These are phyloP conservation scores for Trichomycterus rosablanca DNA, from an alignment of 2,113 vertebrate species.

Conservation along the genomic window DNA sequence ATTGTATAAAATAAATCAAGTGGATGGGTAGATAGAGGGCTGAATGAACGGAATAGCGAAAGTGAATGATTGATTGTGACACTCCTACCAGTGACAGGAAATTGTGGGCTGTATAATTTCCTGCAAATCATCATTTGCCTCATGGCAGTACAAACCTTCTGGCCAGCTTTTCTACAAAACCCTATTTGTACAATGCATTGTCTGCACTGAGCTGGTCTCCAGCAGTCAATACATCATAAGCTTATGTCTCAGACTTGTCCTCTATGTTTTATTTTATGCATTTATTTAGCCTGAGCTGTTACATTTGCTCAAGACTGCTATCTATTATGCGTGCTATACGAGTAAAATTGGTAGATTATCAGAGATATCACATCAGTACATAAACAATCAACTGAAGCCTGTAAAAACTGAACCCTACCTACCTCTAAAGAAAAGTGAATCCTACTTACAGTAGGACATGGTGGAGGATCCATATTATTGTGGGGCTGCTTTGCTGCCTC, in stretches of 20 bases:
- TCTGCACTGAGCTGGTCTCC: slow-evolving; percentile 12
- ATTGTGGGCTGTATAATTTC: slow-evolving; percentile 30
- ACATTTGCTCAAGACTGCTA: not conserved
- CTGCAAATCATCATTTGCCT: slow-evolving; percentile 21
- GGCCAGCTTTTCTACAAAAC: slow-evolving; percentile 1
- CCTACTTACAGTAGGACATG: no score
- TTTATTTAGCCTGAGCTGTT: slow-evolving; percentile 12
- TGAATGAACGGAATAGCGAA: not conserved
- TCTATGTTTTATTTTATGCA: slow-evolving; percentile 12
- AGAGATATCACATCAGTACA: no score
- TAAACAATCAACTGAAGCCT: no score
- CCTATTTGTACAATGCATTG: slow-evolving; percentile 5
- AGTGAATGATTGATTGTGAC: slow-evolving; percentile 24
- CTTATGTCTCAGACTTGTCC: not conserved
- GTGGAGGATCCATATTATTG: no score
- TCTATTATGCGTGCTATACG: no score
- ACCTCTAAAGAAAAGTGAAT: no score
- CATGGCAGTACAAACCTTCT: slow-evolving; percentile 13
- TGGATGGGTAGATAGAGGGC: not conserved
- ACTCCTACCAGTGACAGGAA: slow-evolving; percentile 13
- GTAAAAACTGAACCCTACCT: no score
- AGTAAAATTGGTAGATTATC: no score
- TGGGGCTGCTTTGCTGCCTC: no score
- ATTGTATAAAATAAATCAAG: not conserved
- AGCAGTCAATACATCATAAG: slow-evolving; percentile 28